Base-by-base conservation (phyloP, 2,888 invertebrate species). In the Drosophila affinis region DNA sequence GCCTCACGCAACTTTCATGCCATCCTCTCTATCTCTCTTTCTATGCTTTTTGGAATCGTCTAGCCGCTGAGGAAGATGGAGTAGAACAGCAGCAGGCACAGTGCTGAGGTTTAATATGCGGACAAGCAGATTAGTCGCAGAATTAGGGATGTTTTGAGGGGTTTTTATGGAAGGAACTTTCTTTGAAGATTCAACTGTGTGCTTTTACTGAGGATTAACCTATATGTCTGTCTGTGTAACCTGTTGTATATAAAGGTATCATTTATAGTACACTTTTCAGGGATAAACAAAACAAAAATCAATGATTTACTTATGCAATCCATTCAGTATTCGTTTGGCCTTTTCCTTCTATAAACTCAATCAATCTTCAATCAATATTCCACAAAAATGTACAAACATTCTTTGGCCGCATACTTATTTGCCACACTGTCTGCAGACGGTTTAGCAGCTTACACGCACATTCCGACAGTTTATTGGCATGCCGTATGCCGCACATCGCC, bases 381-480 rank as follows among this genome's bases (percentile, higher is more conserved):
- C 18, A 68, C 7, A 14, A n/a, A 39, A 3, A 39, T 39, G 14
- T 67, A 44, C 18, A 24, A 4, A 24, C 5, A 34, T 45, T 51
- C 18, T 17, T 56, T n/a, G 34, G 44, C 24, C 56, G 56, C 46
- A 54, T 56, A 58, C 44, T 29, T 73, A 49, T 53, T 14, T 45
- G 29, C 0, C 54, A 39, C 49, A 61, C 67, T 67, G 69, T 75
- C 49, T 57, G 75, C 39, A 63, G 82, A 68, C 61, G 73, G 61
- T 53, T 81, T 74, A 64, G 59, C 62, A 71, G 54, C 78, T 67
- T 78, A 86, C 83, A 84, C 83, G 78, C 84, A 84, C 69, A 77
- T 83, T 83, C 78, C 70, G 76, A 47, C 87, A 76, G 56, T 74
- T 78, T 80, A 82, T 79, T 86, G 81, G 87, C 80, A 60, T 60